phyloP scores from a whole-genome alignment of 2,113 vertebrate genomes.

The Accipiter virgatus region DNA sequence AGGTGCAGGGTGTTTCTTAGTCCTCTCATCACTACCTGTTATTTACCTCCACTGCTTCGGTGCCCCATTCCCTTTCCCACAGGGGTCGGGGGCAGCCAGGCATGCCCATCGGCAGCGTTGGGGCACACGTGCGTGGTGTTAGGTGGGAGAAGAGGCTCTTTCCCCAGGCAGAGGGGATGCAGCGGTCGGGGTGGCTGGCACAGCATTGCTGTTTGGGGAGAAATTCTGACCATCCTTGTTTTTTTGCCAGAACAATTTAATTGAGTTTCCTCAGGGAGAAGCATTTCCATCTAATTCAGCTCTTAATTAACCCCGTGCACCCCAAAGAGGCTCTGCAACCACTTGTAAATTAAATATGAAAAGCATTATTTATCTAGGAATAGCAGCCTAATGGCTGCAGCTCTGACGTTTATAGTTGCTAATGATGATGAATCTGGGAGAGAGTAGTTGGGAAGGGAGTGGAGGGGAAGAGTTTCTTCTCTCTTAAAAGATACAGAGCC shows the following conservation, averaged over 20 bases:
- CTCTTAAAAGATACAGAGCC: not conserved
- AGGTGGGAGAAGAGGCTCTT: not conserved
- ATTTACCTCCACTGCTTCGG: not conserved
- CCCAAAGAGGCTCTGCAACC: conserved; percentile 68
- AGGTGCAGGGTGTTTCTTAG: not conserved
- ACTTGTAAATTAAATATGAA: conserved; percentile 80
- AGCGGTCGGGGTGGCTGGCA: accelerated
- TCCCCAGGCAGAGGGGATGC: not conserved
- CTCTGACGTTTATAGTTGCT: conserved; percentile 69
- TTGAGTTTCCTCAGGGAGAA: conserved; percentile 67
- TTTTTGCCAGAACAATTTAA: conserved; percentile 52
- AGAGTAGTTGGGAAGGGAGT: not conserved
- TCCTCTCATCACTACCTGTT: not conserved
- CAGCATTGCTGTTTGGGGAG: not conserved
- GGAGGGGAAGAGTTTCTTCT: not conserved
- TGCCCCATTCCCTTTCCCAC: not conserved
- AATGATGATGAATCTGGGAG: conserved; percentile 73
- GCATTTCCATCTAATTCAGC: conserved; percentile 70
- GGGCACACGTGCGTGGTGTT: accelerated
- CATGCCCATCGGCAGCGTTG: accelerated
- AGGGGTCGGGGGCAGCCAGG: not conserved
- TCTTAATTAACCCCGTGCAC: conserved; percentile 76
- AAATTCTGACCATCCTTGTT: not conserved
- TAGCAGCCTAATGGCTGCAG: conserved; percentile 64
- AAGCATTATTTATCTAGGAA: conserved; percentile 76